Percentiles rank a stretch among this genome's conserved stretches.
Conservation (phyloP, 1,140 invertebrate genomes). For the Drosophila quadrilineata region DNA sequence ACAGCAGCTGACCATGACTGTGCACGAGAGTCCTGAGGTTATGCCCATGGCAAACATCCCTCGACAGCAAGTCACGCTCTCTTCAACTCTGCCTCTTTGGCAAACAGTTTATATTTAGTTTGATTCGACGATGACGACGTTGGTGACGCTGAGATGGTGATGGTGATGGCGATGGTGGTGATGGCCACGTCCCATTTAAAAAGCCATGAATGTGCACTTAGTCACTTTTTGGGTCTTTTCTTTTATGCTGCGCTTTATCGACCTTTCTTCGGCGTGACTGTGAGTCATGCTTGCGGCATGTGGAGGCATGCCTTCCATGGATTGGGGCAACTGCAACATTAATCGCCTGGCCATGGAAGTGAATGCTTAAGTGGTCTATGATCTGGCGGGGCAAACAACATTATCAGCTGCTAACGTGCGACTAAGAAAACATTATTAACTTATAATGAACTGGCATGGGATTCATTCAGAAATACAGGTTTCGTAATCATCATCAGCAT, state of each 20-base stretch:
- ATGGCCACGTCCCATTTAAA: conserved; percentile 68
- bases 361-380: conserved; percentile 16
- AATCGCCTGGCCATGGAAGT: too few relatives aligned
- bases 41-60: conserved; percentile 14
- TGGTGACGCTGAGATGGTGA: too few relatives aligned
- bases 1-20: too few relatives aligned
- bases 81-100: too few relatives aligned
- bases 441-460: conserved; percentile 15
- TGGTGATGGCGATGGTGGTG: too few relatives aligned
- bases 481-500: neutral
- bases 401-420: conserved; percentile 35
- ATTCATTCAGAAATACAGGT: neutral
- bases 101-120: conserved; percentile 46
- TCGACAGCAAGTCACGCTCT: conserved; percentile 52
- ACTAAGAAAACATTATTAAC: conserved; percentile 31
- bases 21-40: too few relatives aligned
- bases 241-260: conserved; percentile 51
- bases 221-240: conserved; percentile 63
- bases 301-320: neutral
- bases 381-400: neutral
- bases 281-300: conserved; percentile 25
- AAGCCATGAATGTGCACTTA: conserved; percentile 73
- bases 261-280: conserved; percentile 40
- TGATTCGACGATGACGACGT: conserved; percentile 42
- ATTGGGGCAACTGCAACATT: too few relatives aligned